Conservation (phyloP, 2,113 vertebrate genomes). For the Athene cunicularia region DNA sequence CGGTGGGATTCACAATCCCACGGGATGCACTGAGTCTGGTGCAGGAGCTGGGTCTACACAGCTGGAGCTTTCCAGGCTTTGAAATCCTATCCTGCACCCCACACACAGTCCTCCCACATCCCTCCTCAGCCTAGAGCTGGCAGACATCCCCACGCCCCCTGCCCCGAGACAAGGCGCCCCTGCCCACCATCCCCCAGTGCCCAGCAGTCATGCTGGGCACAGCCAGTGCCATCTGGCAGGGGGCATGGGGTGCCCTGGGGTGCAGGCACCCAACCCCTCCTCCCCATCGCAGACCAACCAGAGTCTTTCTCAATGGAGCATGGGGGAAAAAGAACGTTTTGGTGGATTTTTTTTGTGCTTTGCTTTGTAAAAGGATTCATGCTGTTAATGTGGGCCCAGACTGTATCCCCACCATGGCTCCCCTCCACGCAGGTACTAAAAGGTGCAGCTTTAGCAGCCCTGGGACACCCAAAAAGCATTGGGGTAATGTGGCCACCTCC, state of each 20-base stretch:
- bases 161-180: background rate
- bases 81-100: background rate
- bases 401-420: background rate
- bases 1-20: rapidly evolving
- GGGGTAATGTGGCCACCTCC: background rate
- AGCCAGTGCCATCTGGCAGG: background rate
- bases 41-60: background rate
- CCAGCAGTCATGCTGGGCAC: background rate
- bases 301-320: background rate
- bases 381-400: background rate
- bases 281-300: background rate
- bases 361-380: background rate
- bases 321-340: background rate
- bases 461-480: background rate
- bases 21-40: rapidly evolving
- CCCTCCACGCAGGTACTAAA: background rate
- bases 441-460: background rate
- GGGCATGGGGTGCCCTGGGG: rapidly evolving
- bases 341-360: background rate
- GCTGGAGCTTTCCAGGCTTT: background rate
- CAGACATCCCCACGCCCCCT: background rate
- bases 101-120: background rate
- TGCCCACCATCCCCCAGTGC: background rate
- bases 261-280: background rate
- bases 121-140: background rate